Evolutionary conservation across 2,888 invertebrate genomes (phyloP), one percentile per base, ranked within the genome.

Genomic region (Lasioglossum lativentre): DNA sequence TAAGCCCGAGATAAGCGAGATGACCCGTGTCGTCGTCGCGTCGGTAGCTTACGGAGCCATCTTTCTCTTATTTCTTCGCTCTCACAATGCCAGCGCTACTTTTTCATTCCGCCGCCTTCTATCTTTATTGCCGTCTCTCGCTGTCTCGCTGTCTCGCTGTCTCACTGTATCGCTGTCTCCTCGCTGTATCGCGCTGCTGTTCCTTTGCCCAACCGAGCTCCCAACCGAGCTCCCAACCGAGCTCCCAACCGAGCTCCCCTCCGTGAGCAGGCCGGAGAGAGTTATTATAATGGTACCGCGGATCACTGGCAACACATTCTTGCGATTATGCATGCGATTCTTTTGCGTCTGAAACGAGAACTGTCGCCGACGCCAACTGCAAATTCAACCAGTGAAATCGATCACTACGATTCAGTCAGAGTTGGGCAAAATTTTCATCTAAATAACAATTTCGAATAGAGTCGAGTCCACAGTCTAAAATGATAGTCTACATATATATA

Each of bases 11-110:
- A 88, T 88, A 88, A 88, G 88, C 83, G 83, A 87, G 87, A 88
- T 88, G 83, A 88, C 87, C 87, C 85, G 72, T 88, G 88, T 88
- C 88, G 88, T 87, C 88, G 83, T 85, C 85, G 82, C 88, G 83
- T 85, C 85, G 82, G 81, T 88, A 87, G 85, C 85, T 87, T 87
- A 88, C 85, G 80, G 78, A 76, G 74, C 85, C 87, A 87, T 88
- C 87, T 85, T 87, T 83, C 87, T 87, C 86, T 87, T 87, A 87
- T 87, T 87, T 81, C 86, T 80, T 40, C 83, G 66, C 83, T 78
- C 82, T 68, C 81, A 82, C 86, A 82, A 83, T 83, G 81, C 77
- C 72, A 66, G 52, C 45, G 78, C 63, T 68, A 81, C 78, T 86
- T 78, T 83, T 74, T 72, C 78, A 75, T 59, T 47, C 63, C 52